Conservation (phyloP, 2,888 invertebrate species). For the Mythimna pallens region DNA sequence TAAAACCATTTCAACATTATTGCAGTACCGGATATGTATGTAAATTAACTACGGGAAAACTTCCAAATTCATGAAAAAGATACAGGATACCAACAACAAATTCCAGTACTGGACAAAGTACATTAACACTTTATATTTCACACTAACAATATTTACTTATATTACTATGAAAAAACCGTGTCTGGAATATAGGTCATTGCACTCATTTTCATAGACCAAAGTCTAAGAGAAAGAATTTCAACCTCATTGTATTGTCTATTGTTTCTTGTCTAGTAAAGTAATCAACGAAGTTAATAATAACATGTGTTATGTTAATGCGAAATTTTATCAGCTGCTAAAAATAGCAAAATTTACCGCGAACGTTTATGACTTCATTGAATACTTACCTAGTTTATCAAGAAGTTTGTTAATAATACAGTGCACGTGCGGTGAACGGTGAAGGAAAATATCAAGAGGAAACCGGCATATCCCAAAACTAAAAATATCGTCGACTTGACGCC, state of each 20-base stretch:
- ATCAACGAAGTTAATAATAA: slow-evolving; percentile 2
- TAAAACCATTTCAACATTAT: not conserved
- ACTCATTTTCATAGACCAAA: slow-evolving; percentile 32
- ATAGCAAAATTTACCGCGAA: slow-evolving; percentile 13
- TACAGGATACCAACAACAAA: slow-evolving; percentile 8
- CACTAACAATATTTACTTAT: slow-evolving; percentile 36
- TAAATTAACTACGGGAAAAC: slow-evolving; percentile 1
- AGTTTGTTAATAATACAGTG: not conserved
- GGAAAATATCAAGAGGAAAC: no score
- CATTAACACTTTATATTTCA: slow-evolving; percentile 44
- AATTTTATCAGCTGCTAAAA: slow-evolving; percentile 22
- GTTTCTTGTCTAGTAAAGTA: slow-evolving; percentile 27
- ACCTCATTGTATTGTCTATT: slow-evolving; percentile 35
- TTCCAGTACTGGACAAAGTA: slow-evolving; percentile 21
- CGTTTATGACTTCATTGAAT: slow-evolving; percentile 24
- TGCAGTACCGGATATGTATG: slow-evolving; percentile 2
- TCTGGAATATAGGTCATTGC: slow-evolving; percentile 13
- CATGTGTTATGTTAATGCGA: not conserved
- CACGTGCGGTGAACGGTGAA: no score
- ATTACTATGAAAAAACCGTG: slow-evolving; percentile 11
- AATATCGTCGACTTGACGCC: no score
- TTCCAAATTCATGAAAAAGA: not conserved
- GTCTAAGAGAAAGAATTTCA: slow-evolving; percentile 27
- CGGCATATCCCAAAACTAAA: no score
- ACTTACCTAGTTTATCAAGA: not conserved